Conservation (phyloP, 1,140 invertebrate genomes). For the Diorhabda carinulata region DNA sequence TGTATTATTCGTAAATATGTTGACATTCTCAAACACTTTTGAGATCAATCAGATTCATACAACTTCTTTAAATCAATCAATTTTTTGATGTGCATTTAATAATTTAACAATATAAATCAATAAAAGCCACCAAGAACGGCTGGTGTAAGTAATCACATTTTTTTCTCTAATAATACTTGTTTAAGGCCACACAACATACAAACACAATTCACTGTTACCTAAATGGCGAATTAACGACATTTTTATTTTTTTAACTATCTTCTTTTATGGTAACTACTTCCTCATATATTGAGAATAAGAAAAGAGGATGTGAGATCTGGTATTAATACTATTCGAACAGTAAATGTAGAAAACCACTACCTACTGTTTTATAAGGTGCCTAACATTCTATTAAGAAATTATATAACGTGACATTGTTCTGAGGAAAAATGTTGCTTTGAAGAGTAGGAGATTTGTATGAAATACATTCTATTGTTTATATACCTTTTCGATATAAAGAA, state of each 20-base stretch:
- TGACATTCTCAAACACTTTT: too few relatives aligned
- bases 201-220: not conserved
- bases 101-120: too few relatives aligned
- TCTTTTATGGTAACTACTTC: not conserved
- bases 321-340: not conserved
- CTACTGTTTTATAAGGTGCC: not conserved
- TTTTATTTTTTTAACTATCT: not conserved
- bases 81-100: too few relatives aligned
- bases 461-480: too few relatives aligned
- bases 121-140: too few relatives aligned
- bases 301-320: slow-evolving; percentile 1
- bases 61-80: too few relatives aligned
- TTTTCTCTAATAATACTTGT: too few relatives aligned
- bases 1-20: too few relatives aligned
- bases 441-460: not conserved
- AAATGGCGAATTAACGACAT: not conserved
- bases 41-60: too few relatives aligned
- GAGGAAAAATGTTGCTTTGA: not conserved
- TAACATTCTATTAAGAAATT: slow-evolving; percentile 1
- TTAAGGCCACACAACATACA: too few relatives aligned
- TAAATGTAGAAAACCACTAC: slow-evolving; percentile 1
- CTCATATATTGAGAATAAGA: not conserved
- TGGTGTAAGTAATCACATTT: too few relatives aligned
- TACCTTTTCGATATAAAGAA: too few relatives aligned
- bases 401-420: slow-evolving; percentile 2